phyloP scores from a whole-genome alignment of 2,113 vertebrate species.

The Quiscalus mexicanus region DNA sequence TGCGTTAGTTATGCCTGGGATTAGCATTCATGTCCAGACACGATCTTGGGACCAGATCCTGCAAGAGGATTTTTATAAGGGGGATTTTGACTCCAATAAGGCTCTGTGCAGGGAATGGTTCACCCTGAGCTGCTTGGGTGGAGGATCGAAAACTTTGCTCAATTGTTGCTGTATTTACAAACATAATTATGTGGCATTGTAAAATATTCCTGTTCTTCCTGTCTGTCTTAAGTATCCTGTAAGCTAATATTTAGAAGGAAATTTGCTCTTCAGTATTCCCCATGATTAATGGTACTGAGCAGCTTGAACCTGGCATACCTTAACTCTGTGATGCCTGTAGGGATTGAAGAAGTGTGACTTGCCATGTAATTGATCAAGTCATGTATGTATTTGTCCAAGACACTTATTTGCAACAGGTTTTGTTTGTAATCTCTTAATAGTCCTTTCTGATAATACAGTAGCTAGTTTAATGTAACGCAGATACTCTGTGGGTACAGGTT shows the following conservation, averaged over 20 bases:
- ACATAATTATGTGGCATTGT: neutral
- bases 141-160: neutral
- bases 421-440: neutral
- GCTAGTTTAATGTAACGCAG: neutral
- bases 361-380: neutral
- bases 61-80: constrained; percentile 13
- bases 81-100: neutral
- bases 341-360: neutral
- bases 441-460: neutral
- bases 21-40: constrained; percentile 18
- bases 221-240: neutral
- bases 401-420: neutral
- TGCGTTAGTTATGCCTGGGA: constrained; percentile 24
- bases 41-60: neutral
- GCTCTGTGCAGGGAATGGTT: neutral
- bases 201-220: neutral
- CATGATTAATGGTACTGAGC: neutral
- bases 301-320: neutral
- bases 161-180: neutral
- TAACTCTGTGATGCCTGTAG: neutral
- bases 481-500: neutral
- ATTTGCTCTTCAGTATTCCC: neutral
- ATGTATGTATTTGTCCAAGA: neutral
- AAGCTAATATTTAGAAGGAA: neutral
- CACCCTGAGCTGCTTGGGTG: neutral